Base-by-base conservation (phyloP, 2,797 vertebrate genomes). In the Pangasius djambal region DNA sequence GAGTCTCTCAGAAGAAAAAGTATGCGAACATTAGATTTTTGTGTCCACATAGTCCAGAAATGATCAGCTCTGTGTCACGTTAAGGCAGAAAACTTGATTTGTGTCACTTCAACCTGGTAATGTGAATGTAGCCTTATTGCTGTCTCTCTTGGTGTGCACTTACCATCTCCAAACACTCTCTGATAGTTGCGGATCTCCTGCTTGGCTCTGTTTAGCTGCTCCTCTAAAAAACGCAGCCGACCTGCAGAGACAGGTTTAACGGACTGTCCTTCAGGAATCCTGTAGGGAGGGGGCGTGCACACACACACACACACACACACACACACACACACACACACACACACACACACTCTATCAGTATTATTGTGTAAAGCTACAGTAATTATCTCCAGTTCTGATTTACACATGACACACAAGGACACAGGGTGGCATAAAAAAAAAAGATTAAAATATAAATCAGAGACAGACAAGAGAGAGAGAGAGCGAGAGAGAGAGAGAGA, bases 141-240 rank as follows among this genome's bases (percentile, higher is more conserved):
- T 25, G 37, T 40, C 57, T 48, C 16, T n/a, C 2, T 50, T 65
- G 20, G 40, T 63, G 63, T 52, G n/a, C 44, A 69, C 97, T 93
- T 95, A 98, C 98, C 98, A 89, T 97, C 96, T 95, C 97, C 97
- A 85, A 97, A 97, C 92, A 96, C 95, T 94, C 97, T 98, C 95
- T 98, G 98, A 92, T 97, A 98, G 95, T 96, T 98, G 96, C 98
- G 97, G 95, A 99, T 98, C 96, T 99, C 97, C 95, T 98, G 97
- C 95, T 98, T 99, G 96, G 98, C 98, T 96, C 97, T 97, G 94
- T 97, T 95, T 91, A 99, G 97, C 94, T 99, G 98, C 87, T 98
- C 98, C 93, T 99, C 98, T 96, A 99, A 96, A 93, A 97, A 96
- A 92, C 97, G 98, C 91, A 99, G 95, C 91, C 97, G 96, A 94